Evolutionary conservation across 2,113 vertebrate genomes (phyloP).

Genomic region (Pangasianodon gigas): DNA sequence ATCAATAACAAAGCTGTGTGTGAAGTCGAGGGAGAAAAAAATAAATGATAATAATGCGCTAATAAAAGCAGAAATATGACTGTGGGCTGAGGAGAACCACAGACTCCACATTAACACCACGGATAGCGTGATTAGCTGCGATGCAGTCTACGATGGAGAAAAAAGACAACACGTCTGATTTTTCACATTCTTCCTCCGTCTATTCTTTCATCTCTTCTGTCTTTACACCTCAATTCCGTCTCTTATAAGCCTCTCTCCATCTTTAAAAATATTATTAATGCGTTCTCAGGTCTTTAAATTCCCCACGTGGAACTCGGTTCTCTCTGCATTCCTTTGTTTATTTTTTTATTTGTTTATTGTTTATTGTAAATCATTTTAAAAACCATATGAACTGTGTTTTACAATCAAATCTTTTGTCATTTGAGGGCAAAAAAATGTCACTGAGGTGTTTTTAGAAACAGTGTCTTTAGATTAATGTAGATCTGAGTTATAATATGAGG

Average conservation of each 20-base stretch:
- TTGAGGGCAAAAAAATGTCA: neutral
- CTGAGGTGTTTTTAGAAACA: neutral
- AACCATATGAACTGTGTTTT: neutral
- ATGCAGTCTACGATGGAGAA: neutral
- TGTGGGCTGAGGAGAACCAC: constrained; percentile 1
- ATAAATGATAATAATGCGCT: constrained; percentile 28
- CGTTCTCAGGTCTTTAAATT: constrained; percentile 1
- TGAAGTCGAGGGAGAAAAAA: constrained; percentile 24
- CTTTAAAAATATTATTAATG: neutral
- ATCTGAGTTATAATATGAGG: neutral
- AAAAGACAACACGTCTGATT: neutral
- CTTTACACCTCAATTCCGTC: neutral
- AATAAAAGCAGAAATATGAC: constrained; percentile 8
- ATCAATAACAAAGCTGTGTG: constrained; percentile 67
- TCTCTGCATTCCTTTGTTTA: too few species aligned
- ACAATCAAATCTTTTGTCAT: neutral
- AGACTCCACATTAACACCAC: neutral
- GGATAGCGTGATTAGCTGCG: neutral
- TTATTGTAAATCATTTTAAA: neutral
- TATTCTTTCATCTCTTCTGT: neutral
- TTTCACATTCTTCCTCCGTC: neutral
- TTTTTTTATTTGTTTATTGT: neutral
- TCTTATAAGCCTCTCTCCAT: neutral
- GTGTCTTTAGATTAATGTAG: neutral
- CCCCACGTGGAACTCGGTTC: neutral